phyloP scores from a whole-genome alignment of 2,888 invertebrate genomes.

The Gerris lacustris region DNA sequence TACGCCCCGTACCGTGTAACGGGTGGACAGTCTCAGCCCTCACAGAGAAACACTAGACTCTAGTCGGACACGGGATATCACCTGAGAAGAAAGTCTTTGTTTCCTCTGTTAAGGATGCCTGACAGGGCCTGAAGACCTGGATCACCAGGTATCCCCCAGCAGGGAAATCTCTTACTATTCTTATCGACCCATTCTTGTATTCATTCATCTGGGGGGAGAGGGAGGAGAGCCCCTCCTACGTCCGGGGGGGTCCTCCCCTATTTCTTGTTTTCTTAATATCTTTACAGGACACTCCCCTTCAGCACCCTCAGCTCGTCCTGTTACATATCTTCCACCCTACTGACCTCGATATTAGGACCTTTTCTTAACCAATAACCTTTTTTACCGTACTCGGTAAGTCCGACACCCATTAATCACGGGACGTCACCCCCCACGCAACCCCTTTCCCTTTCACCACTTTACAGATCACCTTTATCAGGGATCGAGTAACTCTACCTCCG shows the following conservation, averaged over 20 bases:
- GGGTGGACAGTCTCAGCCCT: too few species aligned
- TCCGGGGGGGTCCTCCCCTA: neutral
- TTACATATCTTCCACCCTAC: neutral
- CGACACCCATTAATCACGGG: too few species aligned
- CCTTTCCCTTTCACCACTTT: too few species aligned
- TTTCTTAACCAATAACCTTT: too few species aligned
- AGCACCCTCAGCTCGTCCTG: neutral
- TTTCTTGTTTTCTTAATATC: conserved; percentile 1
- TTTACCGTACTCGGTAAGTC: too few species aligned
- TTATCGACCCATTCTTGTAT: neutral
- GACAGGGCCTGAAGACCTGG: neutral
- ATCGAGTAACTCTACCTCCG: too few species aligned
- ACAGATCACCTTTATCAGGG: too few species aligned
- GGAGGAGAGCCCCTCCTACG: neutral
- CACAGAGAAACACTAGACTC: neutral
- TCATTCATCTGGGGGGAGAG: neutral
- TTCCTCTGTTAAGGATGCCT: neutral
- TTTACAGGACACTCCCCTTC: conserved; percentile 2
- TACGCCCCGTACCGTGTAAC: neutral
- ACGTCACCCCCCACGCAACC: too few species aligned
- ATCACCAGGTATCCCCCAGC: neutral
- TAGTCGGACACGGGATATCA: neutral
- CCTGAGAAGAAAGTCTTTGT: neutral
- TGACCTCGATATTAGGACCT: neutral
- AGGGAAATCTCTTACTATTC: conserved; percentile 1